phyloP scores from a whole-genome alignment of 1,140 invertebrate genomes.

The Ganaspis sp. region DNA sequence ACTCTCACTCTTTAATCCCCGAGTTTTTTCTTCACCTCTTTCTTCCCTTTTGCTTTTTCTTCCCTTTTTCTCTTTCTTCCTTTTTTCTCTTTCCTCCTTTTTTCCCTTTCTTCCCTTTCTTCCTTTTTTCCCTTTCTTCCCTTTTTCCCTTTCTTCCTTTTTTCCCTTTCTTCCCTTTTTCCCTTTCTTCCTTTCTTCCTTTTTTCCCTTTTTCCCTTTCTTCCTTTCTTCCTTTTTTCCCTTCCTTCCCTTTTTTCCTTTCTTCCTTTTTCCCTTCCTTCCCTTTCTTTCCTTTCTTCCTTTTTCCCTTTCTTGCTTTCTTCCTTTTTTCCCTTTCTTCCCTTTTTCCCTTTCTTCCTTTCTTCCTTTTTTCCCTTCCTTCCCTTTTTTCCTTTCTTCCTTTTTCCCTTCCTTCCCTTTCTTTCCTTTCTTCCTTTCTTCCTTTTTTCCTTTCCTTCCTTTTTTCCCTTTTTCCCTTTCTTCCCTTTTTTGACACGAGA shows the following conservation, averaged over 20 bases:
- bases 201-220: background rate
- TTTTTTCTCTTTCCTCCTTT: no score
- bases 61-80: background rate
- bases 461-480: background rate
- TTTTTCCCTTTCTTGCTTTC: conserved; percentile 23
- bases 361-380: no score
- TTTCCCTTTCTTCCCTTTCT: background rate
- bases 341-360: background rate
- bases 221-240: no score
- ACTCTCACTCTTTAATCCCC: background rate
- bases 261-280: no score
- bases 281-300: no score
- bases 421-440: no score
- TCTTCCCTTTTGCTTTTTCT: background rate
- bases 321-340: background rate
- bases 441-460: background rate
- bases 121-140: no score
- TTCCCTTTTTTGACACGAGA: background rate
- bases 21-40: background rate
- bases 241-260: background rate
- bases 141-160: background rate
- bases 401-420: no score
- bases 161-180: background rate
- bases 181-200: background rate
- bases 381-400: no score